phyloP scores from a whole-genome alignment of 64 coral and sea anemone genomes.

The Montipora sp. region DNA sequence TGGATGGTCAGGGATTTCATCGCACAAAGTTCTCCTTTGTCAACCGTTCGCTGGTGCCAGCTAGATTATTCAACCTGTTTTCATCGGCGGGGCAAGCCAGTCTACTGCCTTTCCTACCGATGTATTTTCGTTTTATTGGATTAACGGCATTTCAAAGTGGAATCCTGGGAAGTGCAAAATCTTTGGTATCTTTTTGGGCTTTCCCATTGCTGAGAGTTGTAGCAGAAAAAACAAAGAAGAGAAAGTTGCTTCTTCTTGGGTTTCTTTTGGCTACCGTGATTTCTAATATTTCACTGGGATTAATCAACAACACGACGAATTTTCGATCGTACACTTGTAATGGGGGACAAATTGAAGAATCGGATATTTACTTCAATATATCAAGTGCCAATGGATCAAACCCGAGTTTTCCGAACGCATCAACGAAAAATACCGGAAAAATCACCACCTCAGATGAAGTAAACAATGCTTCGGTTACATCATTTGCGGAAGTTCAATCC shows the following conservation, averaged over 20 bases:
- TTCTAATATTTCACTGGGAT: constrained; percentile 71
- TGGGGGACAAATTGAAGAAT: background rate
- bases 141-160: constrained; percentile 92
- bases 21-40: constrained; percentile 30
- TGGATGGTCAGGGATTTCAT: constrained; percentile 55
- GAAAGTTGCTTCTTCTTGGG: constrained; percentile 84
- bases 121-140: constrained; percentile 96
- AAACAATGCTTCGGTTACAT: background rate
- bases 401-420: background rate
- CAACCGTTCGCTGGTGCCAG: constrained; percentile 72
- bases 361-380: background rate
- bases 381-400: constrained; percentile 22
- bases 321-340: constrained; percentile 52
- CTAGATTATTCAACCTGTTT: constrained; percentile 87
- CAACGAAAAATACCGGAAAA: constrained; percentile 6
- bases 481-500: background rate
- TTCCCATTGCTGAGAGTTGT: constrained; percentile 67
- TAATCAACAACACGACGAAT: constrained; percentile 44
- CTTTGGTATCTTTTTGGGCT: constrained; percentile 84
- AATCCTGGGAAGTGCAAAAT: constrained; percentile 68
- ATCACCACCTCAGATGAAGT: background rate
- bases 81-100: constrained; percentile 68
- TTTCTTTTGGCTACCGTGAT: constrained; percentile 70
- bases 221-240: constrained; percentile 79
- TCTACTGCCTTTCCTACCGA: constrained; percentile 83